phyloP scores from a whole-genome alignment of 2,113 vertebrate species.

The Poecile atricapillus region DNA sequence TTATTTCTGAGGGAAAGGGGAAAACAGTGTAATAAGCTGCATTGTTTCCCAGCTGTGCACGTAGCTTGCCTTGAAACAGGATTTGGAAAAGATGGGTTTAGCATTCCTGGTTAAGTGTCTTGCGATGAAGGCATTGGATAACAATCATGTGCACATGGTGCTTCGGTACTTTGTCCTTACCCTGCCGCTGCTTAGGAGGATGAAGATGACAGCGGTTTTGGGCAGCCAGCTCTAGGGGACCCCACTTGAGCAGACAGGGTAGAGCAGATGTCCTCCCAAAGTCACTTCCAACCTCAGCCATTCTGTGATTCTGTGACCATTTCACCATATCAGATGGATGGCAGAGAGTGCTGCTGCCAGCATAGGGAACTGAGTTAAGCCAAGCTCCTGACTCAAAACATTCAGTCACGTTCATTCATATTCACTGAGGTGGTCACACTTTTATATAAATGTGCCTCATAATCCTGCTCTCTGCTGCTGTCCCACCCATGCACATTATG shows the following conservation, averaged over 20 bases:
- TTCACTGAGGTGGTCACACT: background rate
- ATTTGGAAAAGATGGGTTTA: background rate
- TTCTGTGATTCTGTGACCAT: background rate
- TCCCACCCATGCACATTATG: background rate
- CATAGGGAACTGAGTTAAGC: background rate
- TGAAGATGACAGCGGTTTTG: background rate
- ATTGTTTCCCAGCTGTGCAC: background rate
- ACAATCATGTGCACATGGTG: background rate
- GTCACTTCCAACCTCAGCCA: background rate
- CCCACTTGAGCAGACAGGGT: background rate
- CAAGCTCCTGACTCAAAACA: background rate
- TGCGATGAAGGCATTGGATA: background rate
- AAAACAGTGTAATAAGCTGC: constrained; percentile 71
- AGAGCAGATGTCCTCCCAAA: background rate
- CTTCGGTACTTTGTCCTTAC: background rate
- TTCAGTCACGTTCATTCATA: background rate
- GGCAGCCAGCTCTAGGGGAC: background rate
- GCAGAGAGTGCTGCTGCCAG: background rate
- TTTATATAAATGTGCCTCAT: background rate
- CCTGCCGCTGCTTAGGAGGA: background rate
- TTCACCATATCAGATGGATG: background rate
- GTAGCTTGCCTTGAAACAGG: constrained; percentile 26
- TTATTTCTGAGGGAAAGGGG: constrained; percentile 84
- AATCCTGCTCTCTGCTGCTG: background rate
- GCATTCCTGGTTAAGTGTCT: background rate